Evolutionary conservation across 2,113 vertebrate genomes (phyloP), one percentile per base, ranked within the genome.

Genomic region (Mormoops blainvillei): DNA sequence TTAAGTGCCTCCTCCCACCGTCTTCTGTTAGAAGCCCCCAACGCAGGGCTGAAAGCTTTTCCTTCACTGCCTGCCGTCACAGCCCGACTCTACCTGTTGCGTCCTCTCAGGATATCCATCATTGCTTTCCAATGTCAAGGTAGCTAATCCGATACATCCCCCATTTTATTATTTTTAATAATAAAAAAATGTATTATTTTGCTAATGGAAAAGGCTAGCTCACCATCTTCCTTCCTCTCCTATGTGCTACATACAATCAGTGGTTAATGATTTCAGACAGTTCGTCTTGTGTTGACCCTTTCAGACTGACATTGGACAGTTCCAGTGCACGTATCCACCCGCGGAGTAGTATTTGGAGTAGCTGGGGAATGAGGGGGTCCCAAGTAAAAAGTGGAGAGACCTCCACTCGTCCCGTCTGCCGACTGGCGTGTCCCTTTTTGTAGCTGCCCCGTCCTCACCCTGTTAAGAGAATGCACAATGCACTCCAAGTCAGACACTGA

Each of bases 201-300:
- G n/a, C 14, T 38, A 14, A 10, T 58, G 76, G 15, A 87, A n/a
- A 74, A 48, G 36, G 0, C 11, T 15, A 43, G 2, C 16, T 78
- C 6, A 13, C 26, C 36, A 1, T 65, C 45, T 63, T 7, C 1
- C 5, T 7, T 63, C 18, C n/a, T 7, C 1, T 70, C 3, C 24
- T 85, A 0, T 33, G 19, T 80, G 76, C 89, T 38, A 7, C 15
- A 13, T 28, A 41, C 13, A 71, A 86, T 38, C 20, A 12, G 12
- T 10, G 16, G 5, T 56, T 43, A n/a, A 7, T 45, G 71, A 4
- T 91, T 76, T 92, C 38, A 70, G 71, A 43, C 10, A 26, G 2
- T 50, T 33, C 56, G 33, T 68, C 16, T 22, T 5, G 0, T 24
- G 41, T 68, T 86, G 50, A 73, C 48, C 16, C n/a, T 20, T 89